Evolutionary conservation across 2,888 invertebrate genomes (phyloP).

Genomic region (Hipparchia semele): DNA sequence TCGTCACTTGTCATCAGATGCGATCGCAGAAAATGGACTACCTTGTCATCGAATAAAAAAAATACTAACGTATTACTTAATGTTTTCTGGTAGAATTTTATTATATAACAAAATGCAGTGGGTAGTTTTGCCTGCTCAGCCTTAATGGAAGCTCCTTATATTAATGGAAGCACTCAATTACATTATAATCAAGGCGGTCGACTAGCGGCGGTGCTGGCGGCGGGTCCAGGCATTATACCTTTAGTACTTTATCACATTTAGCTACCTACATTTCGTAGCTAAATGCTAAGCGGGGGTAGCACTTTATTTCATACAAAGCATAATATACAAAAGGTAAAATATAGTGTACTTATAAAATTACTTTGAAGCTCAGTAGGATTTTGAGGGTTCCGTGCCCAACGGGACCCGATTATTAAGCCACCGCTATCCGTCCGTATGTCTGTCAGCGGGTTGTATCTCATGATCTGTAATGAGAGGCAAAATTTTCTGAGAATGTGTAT

Average conservation of each 20-base stretch:
- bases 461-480: too few relatives aligned
- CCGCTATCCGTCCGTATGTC: too few relatives aligned
- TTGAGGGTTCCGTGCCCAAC: too few relatives aligned
- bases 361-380: too few relatives aligned
- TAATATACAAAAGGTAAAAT: neutral
- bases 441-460: too few relatives aligned
- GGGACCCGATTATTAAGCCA: too few relatives aligned
- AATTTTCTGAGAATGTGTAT: too few relatives aligned
- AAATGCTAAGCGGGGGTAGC: conserved; percentile 15
- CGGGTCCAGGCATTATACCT: conserved; percentile 21
- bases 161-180: conserved; percentile 73
- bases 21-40: too few relatives aligned
- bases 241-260: conserved; percentile 24
- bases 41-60: too few relatives aligned
- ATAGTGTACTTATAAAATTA: neutral
- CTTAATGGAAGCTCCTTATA: conserved; percentile 56
- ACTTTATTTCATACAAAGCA: neutral
- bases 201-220: conserved; percentile 19
- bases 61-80: too few relatives aligned
- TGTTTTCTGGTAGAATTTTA: neutral
- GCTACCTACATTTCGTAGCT: conserved; percentile 17
- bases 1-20: too few relatives aligned
- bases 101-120: conserved; percentile 18
- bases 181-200: conserved; percentile 58
- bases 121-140: conserved; percentile 15